Evolutionary conservation across 2,797 vertebrate genomes (phyloP), one percentile per base, ranked within the genome.

Genomic region (Onychomys torridus): DNA sequence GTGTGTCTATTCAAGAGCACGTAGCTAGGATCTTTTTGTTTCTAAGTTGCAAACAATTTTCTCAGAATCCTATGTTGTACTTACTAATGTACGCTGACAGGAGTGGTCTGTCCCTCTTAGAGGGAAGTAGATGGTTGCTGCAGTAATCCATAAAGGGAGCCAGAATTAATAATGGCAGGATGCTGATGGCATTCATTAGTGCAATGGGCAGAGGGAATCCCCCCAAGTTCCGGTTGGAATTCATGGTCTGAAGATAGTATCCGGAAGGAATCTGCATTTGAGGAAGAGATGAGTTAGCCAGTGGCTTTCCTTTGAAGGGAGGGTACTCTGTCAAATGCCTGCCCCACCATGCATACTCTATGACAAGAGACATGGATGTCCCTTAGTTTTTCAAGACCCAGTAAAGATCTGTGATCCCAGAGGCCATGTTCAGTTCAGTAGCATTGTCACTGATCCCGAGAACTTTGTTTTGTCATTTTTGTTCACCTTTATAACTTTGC

Each of bases 241-340:
- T 99, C 99, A 99, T 99, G 2, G 99, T 99, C 98, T 99, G 99
- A 63, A 99, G 99, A 97, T 99, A 99, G 98, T 99, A 99, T 93
- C 99, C 99, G 29, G 99, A 99, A 61, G 99, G 99, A 97, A 99
- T 99, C 99, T 99, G 97, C 29, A 87, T 94, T 93, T 49, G 82
- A 95, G 61, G 12, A 40, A 59, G n/a, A 65, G 96, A 97, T 40
- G 0, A 76, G 59, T 13, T 46, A 17, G 75, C 46, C 7, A 76
- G 4, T 73, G 67, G 40, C 73, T 97, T 94, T 79, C 78, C 59
- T 92, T 65, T 52, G 84, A 76, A 85, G 61, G 52, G 90, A 78
- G 65, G 7, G 0, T 59, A 21, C 61, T 37, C 10, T 17, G 2
- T n/a, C 13, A 37, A 37, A 37, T 19, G 6, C 5, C 49, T 52